Evolutionary conservation across 2,888 invertebrate species (phyloP).

Genomic region (Chaetoderma sp.): DNA sequence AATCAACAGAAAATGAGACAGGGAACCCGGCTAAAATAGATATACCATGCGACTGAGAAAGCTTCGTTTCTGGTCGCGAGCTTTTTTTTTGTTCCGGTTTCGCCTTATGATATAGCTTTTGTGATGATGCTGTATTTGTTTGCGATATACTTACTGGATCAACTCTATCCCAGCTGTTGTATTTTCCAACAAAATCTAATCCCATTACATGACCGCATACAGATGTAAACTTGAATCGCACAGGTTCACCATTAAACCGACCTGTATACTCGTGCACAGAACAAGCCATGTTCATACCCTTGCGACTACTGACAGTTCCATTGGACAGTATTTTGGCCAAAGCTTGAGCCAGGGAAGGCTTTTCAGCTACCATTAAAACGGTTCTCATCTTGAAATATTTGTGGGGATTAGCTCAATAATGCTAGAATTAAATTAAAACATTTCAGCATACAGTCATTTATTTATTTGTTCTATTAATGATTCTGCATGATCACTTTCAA

Average conservation of each 20-base stretch:
- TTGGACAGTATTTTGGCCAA: conserved; percentile 93
- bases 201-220: conserved; percentile 99
- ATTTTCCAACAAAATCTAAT: conserved; percentile 89
- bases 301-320: conserved; percentile 81
- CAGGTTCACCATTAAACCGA: conserved; percentile 62
- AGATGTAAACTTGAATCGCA: conserved; percentile 88
- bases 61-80: no score
- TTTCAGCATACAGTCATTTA: no score
- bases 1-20: no score
- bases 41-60: no score
- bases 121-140: no score
- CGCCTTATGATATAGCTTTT: no score
- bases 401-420: no score
- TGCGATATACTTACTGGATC: conserved; percentile 88
- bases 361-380: conserved; percentile 96
- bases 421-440: no score
- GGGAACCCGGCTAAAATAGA: no score
- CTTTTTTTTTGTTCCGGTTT: no score
- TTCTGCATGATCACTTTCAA: no score
- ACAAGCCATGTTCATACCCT: conserved; percentile 92
- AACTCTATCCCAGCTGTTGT: conserved; percentile 97
- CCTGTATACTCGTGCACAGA: conserved; percentile 91
- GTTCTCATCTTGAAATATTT: conserved; percentile 59
- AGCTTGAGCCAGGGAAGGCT: conserved; percentile 96
- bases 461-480: no score